Conservation (phyloP, 2,888 invertebrate genomes). For the Synanthedon vespiformis region DNA sequence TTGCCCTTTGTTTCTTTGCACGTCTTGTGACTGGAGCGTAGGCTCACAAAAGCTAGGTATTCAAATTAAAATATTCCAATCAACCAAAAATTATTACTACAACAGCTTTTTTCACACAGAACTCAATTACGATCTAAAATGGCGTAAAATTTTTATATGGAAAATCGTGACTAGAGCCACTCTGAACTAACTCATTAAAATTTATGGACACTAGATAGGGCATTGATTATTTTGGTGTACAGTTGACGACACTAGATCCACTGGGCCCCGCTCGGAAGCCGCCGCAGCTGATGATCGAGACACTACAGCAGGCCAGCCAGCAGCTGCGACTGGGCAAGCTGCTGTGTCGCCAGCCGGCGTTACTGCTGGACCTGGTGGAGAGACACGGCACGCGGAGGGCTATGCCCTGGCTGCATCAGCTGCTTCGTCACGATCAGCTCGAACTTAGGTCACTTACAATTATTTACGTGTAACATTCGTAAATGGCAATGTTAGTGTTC, state of each 20-base stretch:
- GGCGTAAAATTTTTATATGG: no score
- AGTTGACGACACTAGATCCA: constrained; percentile 88
- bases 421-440: constrained; percentile 92
- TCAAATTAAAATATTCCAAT: no score
- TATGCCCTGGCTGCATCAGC: constrained; percentile 96
- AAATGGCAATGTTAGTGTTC: no score
- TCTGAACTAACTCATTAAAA: neutral
- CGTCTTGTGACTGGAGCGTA: no score
- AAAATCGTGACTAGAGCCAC: neutral
- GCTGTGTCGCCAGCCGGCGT: constrained; percentile 92
- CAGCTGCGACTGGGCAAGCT: constrained; percentile 88
- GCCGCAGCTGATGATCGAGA: constrained; percentile 81
- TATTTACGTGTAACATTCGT: no score
- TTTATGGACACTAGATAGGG: neutral
- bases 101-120: no score
- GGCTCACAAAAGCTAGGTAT: no score
- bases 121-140: no score
- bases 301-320: constrained; percentile 81
- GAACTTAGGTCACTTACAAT: constrained; percentile 68
- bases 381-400: constrained; percentile 90
- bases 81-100: no score
- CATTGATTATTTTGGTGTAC: constrained; percentile 1
- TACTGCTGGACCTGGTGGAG: constrained; percentile 92
- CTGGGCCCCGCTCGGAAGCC: constrained; percentile 86
- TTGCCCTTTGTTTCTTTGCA: no score